These are phyloP conservation scores for Asbolus verrucosus DNA, from an alignment of 1,140 invertebrate species.

Conservation along the genomic window DNA sequence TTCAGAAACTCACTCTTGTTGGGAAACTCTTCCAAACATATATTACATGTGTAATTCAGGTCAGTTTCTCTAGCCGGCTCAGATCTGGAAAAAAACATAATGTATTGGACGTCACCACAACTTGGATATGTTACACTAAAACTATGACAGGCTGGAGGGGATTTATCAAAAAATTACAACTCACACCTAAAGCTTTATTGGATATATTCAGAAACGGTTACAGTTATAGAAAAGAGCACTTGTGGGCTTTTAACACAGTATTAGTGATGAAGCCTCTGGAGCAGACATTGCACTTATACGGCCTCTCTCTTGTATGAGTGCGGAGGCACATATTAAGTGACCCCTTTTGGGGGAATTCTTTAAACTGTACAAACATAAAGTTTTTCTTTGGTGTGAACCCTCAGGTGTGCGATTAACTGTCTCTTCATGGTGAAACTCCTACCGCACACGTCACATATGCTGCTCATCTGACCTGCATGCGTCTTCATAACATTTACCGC, in stretches of 20 bases:
- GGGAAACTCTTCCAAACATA: constrained; percentile 53
- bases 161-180: too few relatives aligned
- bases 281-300: too few relatives aligned
- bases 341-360: too few relatives aligned
- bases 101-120: not conserved
- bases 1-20: constrained; percentile 57
- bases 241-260: not conserved
- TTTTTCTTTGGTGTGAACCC: constrained; percentile 66
- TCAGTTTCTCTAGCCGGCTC: not conserved
- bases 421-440: constrained; percentile 20
- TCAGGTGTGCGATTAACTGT: constrained; percentile 56
- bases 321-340: too few relatives aligned
- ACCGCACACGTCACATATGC: constrained; percentile 40
- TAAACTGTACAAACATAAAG: too few relatives aligned
- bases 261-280: too few relatives aligned
- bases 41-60: constrained; percentile 53
- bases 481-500: not conserved
- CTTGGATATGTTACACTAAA: not conserved
- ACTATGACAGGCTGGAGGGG: not conserved
- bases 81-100: constrained; percentile 1
- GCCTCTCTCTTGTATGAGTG: too few relatives aligned
- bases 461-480: constrained; percentile 36
- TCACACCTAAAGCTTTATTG: too few relatives aligned
- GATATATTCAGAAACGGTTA: too few relatives aligned
- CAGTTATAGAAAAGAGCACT: not conserved